These are phyloP conservation scores for Eilema sororculum DNA, from an alignment of 2,888 invertebrate genomes.

Conservation along the genomic window DNA sequence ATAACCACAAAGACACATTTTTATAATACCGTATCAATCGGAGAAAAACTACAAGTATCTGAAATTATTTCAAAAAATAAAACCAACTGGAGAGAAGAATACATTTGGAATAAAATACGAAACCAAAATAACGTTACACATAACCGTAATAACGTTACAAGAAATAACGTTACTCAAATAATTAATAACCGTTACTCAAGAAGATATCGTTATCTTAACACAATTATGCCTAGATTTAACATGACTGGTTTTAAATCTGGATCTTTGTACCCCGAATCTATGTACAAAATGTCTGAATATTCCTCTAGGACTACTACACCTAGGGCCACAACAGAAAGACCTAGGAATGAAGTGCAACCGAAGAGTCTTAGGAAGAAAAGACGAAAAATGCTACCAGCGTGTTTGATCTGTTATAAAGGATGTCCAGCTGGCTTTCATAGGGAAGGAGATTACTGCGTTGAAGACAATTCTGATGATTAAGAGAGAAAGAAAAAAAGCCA, in stretches of 20 bases:
- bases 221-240: constrained; percentile 16
- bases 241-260: constrained; percentile 12
- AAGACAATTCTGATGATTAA: constrained; percentile 17
- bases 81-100: constrained; percentile 12
- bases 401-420: constrained; percentile 38
- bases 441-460: constrained; percentile 18
- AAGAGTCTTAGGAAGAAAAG: background rate
- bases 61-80: background rate
- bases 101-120: constrained; percentile 7
- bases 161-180: no score
- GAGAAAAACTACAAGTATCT: constrained; percentile 23
- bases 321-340: background rate
- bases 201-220: background rate
- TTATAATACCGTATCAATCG: constrained; percentile 11
- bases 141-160: background rate
- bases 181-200: background rate
- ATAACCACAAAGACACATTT: background rate
- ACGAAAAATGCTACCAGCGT: background rate
- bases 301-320: constrained; percentile 9
- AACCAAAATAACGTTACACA: background rate
- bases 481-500: no score
- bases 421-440: constrained; percentile 42
- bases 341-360: background rate
- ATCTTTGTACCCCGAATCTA: background rate
- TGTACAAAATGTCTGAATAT: constrained; percentile 17